Evolutionary conservation across 2,113 vertebrate genomes (phyloP).

Genomic region (Ctenodactylus gundi): DNA sequence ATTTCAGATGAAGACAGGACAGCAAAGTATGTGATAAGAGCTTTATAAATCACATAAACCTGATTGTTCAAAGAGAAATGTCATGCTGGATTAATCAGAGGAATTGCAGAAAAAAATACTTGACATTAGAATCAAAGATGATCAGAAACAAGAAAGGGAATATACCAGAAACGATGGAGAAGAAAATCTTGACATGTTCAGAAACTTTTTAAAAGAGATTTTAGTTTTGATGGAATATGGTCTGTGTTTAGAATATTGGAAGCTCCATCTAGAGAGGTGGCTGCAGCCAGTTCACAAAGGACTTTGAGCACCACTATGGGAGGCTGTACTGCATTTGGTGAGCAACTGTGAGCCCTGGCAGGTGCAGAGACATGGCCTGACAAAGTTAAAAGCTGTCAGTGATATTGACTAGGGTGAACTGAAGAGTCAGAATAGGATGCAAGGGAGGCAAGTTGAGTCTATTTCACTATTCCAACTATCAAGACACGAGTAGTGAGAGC

Average conservation of each 20-base stretch:
- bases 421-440: not conserved
- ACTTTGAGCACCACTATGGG: not conserved
- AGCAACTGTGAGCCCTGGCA: not conserved
- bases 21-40: constrained; percentile 10
- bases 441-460: not conserved
- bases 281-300: not conserved
- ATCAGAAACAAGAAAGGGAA: constrained; percentile 34
- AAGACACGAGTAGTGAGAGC: not conserved
- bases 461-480: not conserved
- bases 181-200: not conserved
- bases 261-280: not conserved
- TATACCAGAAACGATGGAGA: not conserved
- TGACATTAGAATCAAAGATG: constrained; percentile 36
- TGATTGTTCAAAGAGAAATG: constrained; percentile 16
- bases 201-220: not conserved
- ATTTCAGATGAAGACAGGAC: constrained; percentile 28
- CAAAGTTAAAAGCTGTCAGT: not conserved
- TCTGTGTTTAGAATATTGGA: not conserved
- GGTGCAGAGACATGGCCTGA: not conserved
- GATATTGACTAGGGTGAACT: not conserved
- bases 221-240: not conserved
- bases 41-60: not conserved
- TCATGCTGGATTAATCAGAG: not conserved
- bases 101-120: not conserved
- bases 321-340: not conserved